Conservation (phyloP, 2,888 invertebrate genomes). For the Mongoloraphidia duomilia region DNA sequence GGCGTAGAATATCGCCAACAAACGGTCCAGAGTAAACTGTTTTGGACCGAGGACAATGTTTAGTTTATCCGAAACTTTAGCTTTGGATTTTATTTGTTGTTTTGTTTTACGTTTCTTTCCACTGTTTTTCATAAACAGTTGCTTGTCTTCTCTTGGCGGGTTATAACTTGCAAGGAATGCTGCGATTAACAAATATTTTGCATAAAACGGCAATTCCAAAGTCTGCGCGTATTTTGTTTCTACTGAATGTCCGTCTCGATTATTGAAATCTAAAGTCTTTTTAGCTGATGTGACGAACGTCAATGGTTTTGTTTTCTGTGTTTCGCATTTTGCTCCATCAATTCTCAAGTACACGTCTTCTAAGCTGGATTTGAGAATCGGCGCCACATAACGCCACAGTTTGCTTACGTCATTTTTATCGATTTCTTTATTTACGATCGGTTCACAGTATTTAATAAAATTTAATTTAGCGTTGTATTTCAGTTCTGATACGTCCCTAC, state of each 20-base stretch:
- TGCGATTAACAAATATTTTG: slow-evolving; percentile 78
- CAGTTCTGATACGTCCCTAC: slow-evolving; percentile 73
- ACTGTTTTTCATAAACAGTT: slow-evolving; percentile 69
- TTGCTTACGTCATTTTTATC: slow-evolving; percentile 47
- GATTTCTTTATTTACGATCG: slow-evolving; percentile 52
- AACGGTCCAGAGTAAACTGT: slow-evolving; percentile 63
- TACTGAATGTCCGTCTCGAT: not conserved
- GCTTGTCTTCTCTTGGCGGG: slow-evolving; percentile 73
- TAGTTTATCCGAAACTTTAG: slow-evolving; percentile 39
- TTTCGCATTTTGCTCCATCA: slow-evolving; percentile 19
- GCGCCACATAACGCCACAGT: slow-evolving; percentile 68
- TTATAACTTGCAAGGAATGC: slow-evolving; percentile 89
- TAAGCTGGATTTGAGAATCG: slow-evolving; percentile 56
- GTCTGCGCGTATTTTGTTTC: slow-evolving; percentile 39
- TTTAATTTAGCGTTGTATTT: slow-evolving; percentile 63
- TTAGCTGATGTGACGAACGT: not conserved
- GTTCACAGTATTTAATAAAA: slow-evolving; percentile 66
- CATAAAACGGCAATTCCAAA: slow-evolving; percentile 74
- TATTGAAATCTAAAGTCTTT: not conserved
- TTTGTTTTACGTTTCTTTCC: slow-evolving; percentile 54
- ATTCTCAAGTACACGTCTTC: slow-evolving; percentile 64
- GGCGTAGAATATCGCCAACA: slow-evolving; percentile 79
- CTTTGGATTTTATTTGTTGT: slow-evolving; percentile 44
- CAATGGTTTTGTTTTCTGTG: slow-evolving; percentile 8
- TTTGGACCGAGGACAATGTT: slow-evolving; percentile 69